Evolutionary conservation across 2,888 invertebrate species (phyloP).

Genomic region (Polymixis lichenea): DNA sequence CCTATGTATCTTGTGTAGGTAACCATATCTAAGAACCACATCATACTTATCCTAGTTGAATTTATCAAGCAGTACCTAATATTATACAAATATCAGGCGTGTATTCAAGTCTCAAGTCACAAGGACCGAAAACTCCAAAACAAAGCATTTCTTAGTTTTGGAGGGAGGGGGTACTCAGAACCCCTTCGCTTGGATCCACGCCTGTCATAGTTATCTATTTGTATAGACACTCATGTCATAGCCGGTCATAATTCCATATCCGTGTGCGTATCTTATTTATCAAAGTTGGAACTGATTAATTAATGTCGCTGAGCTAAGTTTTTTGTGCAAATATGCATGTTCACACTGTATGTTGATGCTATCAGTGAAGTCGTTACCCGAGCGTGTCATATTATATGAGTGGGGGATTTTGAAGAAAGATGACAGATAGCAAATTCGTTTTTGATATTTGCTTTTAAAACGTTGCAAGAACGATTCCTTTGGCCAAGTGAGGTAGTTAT

Average conservation of each 20-base stretch:
- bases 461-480: constrained; percentile 17
- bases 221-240: constrained; percentile 13
- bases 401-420: not conserved
- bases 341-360: not conserved
- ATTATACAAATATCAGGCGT: constrained; percentile 15
- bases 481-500: constrained; percentile 8
- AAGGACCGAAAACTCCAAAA: constrained; percentile 18
- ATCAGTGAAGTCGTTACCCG: not conserved
- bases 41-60: not conserved
- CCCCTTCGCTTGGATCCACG: constrained; percentile 34
- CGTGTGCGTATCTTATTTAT: not conserved
- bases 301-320: no score
- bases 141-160: constrained; percentile 13
- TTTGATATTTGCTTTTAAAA: constrained; percentile 17
- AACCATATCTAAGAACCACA: no score
- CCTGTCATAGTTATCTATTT: constrained; percentile 29
- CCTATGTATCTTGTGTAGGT: no score
- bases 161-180: constrained; percentile 18
- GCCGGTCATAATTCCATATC: constrained; percentile 8
- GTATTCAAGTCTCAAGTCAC: constrained; percentile 30
- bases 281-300: not conserved
- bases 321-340: not conserved
- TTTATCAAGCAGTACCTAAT: no score
- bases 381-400: constrained; percentile 2
- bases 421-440: constrained; percentile 1